Evolutionary conservation across 2,888 invertebrate genomes (phyloP).

Genomic region (Melinopterus prodromus): DNA sequence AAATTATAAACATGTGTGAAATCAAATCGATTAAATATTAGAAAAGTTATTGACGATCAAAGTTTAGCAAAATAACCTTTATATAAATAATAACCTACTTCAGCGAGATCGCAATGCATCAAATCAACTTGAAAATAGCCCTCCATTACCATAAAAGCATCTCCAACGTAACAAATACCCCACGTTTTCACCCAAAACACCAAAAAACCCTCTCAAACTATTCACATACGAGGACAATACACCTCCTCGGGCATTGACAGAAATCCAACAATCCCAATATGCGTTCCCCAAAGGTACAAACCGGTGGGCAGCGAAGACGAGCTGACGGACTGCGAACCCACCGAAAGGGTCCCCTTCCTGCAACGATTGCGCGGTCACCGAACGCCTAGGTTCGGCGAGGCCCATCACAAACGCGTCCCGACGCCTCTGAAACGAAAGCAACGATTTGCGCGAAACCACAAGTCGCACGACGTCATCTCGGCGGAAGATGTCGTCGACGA

Average conservation of each 20-base stretch:
- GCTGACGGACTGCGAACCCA: conserved; percentile 59
- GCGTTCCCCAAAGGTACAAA: conserved; percentile 46
- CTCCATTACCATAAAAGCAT: too few species aligned
- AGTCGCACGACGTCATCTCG: conserved; percentile 57
- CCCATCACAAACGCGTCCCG: conserved; percentile 68
- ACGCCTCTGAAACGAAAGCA: conserved; percentile 66
- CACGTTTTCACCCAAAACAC: too few species aligned
- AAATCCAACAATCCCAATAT: neutral
- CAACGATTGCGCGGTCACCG: conserved; percentile 61
- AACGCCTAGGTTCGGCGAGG: conserved; percentile 63
- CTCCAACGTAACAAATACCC: too few species aligned
- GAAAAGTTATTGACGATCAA: too few species aligned
- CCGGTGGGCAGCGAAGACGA: conserved; percentile 60
- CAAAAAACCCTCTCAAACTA: neutral
- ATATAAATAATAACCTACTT: too few species aligned
- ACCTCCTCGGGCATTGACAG: neutral
- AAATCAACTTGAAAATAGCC: too few species aligned
- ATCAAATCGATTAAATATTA: too few species aligned
- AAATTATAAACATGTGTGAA: too few species aligned
- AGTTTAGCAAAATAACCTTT: too few species aligned
- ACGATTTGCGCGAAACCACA: conserved; percentile 54
- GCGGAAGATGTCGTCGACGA: conserved; percentile 57
- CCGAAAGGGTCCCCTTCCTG: conserved; percentile 63
- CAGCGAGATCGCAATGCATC: too few species aligned
- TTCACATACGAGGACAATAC: neutral